Evolutionary conservation across 2,113 vertebrate genomes (phyloP).

Genomic region (Myotis davidii): DNA sequence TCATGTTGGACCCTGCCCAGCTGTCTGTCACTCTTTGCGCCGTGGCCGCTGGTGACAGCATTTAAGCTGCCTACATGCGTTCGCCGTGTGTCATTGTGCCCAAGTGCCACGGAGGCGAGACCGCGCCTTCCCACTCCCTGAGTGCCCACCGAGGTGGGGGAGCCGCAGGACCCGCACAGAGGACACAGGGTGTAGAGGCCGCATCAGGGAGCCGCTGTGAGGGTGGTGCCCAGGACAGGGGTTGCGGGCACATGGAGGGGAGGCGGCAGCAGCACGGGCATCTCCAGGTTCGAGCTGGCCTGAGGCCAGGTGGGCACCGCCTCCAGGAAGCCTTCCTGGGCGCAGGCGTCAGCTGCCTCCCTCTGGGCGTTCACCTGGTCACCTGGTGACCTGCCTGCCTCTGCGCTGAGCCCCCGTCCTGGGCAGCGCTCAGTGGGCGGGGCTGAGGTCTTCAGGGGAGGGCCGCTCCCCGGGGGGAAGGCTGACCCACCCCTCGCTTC

Average conservation of each 20-base stretch:
- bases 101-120: fast-evolving
- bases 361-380: fast-evolving
- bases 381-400: background rate
- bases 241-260: fast-evolving
- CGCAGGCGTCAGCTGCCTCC: fast-evolving
- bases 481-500: fast-evolving
- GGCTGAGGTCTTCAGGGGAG: fast-evolving
- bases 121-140: fast-evolving
- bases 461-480: fast-evolving
- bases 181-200: fast-evolving
- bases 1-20: background rate
- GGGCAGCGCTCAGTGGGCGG: fast-evolving
- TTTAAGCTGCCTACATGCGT: fast-evolving
- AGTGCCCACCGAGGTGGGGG: fast-evolving
- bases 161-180: fast-evolving
- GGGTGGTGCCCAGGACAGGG: background rate
- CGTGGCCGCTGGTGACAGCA: fast-evolving
- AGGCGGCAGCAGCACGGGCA: fast-evolving
- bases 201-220: no score
- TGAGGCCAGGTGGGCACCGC: fast-evolving
- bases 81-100: background rate
- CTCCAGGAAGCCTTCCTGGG: background rate
- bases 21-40: background rate
- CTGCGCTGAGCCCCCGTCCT: fast-evolving
- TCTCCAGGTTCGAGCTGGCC: background rate